Conservation (phyloP, 2,888 invertebrate species). For the Pomacea canaliculata region DNA sequence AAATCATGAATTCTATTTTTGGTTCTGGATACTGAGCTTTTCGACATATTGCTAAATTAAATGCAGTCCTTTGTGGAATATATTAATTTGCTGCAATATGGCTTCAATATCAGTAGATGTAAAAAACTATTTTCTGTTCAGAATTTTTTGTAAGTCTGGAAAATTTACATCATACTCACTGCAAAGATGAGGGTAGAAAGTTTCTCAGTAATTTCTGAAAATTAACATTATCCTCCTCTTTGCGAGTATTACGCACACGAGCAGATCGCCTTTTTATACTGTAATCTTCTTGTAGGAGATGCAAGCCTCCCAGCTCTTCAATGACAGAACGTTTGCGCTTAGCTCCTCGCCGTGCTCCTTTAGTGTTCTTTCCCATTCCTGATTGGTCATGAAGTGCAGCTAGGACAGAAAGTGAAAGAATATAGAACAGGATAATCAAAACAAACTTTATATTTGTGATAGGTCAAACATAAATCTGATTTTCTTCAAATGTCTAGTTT, state of each 20-base stretch:
- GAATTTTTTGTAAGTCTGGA: no score
- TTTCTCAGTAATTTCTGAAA: slow-evolving; percentile 65
- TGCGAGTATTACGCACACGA: slow-evolving; percentile 55
- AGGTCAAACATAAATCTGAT: no score
- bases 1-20: no score
- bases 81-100: no score
- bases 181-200: slow-evolving; percentile 64
- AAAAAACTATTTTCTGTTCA: no score
- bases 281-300: slow-evolving; percentile 34
- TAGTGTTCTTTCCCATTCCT: slow-evolving; percentile 9
- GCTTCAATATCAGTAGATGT: no score
- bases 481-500: no score
- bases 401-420: neutral
- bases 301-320: slow-evolving; percentile 37
- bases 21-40: no score
- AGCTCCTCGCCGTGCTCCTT: neutral
- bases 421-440: no score
- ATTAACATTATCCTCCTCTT: slow-evolving; percentile 66
- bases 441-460: no score
- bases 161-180: slow-evolving; percentile 37
- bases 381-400: slow-evolving; percentile 24
- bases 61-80: no score
- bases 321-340: slow-evolving; percentile 10
- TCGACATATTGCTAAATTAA: neutral
- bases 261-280: slow-evolving; percentile 27